Conservation (phyloP, 2,113 vertebrate genomes). For the Mobula hypostoma region DNA sequence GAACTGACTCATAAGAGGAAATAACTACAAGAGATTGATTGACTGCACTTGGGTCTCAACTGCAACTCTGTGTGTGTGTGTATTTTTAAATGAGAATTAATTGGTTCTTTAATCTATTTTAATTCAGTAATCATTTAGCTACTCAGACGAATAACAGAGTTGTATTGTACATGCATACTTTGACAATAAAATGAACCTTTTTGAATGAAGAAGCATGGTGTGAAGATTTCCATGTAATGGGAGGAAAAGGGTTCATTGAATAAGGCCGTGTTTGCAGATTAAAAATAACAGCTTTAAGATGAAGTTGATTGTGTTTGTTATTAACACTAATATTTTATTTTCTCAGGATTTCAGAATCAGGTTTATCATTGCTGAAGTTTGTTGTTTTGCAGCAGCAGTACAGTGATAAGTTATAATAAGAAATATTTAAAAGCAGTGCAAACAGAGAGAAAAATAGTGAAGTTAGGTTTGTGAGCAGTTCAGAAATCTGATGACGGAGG, state of each 20-base stretch:
- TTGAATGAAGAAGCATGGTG: background rate
- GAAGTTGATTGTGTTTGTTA: background rate
- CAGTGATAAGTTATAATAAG: too few species aligned
- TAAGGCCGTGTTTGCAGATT: background rate
- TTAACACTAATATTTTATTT: background rate
- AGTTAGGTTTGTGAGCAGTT: too few species aligned
- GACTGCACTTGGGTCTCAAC: background rate
- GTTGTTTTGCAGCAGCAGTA: too few species aligned
- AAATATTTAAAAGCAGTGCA: too few species aligned
- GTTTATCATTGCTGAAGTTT: too few species aligned
- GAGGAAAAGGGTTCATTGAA: background rate
- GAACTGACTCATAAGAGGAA: background rate
- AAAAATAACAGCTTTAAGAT: background rate
- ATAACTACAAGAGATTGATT: slow-evolving; percentile 6
- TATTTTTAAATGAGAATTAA: background rate
- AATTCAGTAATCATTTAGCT: background rate
- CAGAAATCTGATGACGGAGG: too few species aligned
- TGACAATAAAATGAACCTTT: too few species aligned
- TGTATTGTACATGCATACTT: too few species aligned
- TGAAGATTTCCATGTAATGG: background rate
- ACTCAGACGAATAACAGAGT: too few species aligned
- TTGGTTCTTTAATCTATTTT: background rate
- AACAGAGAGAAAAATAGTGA: too few species aligned
- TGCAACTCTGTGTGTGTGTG: too few species aligned
- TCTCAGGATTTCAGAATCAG: background rate